These are phyloP conservation scores for Heliopora coerulea DNA, from an alignment of 92 coral and sea anemone genomes.

Conservation along the genomic window DNA sequence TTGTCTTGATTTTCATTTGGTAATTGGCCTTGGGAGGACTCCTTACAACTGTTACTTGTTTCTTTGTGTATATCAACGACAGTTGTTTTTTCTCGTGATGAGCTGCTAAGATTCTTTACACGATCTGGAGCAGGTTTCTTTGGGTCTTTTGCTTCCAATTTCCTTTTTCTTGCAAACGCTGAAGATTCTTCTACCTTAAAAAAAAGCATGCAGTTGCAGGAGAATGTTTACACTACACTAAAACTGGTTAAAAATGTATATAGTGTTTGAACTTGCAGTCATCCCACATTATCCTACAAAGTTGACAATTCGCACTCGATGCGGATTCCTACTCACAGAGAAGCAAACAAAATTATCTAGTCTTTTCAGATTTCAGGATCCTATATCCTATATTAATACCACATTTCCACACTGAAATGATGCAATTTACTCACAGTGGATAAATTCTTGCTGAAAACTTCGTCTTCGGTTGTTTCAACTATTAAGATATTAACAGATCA, in stretches of 20 bases:
- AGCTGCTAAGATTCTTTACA: background rate
- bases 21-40: background rate
- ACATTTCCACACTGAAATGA: too few species aligned
- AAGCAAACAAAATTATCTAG: too few species aligned
- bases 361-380: too few species aligned
- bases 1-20: background rate
- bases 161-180: background rate
- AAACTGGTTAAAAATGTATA: too few species aligned
- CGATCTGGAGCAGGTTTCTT: background rate
- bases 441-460: background rate
- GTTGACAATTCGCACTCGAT: too few species aligned
- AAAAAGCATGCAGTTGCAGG: too few species aligned
- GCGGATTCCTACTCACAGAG: too few species aligned
- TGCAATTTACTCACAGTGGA: constrained; percentile 2
- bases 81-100: background rate
- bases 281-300: too few species aligned
- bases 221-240: too few species aligned
- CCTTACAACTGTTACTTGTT: background rate
- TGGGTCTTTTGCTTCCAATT: background rate
- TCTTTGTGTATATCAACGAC: background rate
- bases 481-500: background rate
- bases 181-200: background rate
- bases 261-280: too few species aligned
- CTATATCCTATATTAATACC: too few species aligned
- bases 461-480: constrained; percentile 21